phyloP scores from a whole-genome alignment of 2,797 vertebrate genomes.

The Lagodon rhomboides region DNA sequence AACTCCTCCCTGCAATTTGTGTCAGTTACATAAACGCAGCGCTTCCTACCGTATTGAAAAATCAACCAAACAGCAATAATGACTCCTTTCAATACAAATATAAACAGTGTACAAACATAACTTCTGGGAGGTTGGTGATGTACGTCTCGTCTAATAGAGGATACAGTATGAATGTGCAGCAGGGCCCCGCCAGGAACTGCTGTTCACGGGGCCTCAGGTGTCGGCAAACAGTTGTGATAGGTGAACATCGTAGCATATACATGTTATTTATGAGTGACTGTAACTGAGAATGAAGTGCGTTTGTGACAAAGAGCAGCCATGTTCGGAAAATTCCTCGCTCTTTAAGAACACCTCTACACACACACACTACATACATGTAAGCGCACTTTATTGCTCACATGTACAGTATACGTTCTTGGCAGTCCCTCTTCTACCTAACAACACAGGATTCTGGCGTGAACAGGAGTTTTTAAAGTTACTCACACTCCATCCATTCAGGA shows the following conservation, averaged over 20 bases:
- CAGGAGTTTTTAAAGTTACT: conserved; percentile 1
- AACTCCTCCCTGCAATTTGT: not conserved
- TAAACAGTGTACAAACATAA: not conserved
- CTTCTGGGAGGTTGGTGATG: not conserved
- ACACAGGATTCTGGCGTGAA: not conserved
- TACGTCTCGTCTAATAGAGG: not conserved
- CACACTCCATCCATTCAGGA: not conserved
- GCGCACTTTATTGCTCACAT: not conserved
- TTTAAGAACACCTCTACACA: not conserved
- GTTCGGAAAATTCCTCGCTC: not conserved
- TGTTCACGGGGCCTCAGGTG: conserved; percentile 37
- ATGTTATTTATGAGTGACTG: conserved; percentile 14
- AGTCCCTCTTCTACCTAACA: not conserved
- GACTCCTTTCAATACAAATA: not conserved
- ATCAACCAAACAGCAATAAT: not conserved
- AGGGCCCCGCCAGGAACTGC: not conserved
- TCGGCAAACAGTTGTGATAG: conserved; percentile 28
- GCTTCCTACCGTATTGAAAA: not conserved
- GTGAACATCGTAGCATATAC: conserved; percentile 6
- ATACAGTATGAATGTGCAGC: not conserved
- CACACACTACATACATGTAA: not conserved
- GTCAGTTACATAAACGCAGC: not conserved
- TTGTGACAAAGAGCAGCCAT: conserved; percentile 43
- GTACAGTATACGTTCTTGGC: not conserved
- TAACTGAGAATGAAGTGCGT: conserved; percentile 23